Percentiles rank a stretch among this genome's conserved stretches.
phyloP scores from a whole-genome alignment of 2,113 vertebrate genomes.

The Speoplatyrhinus poulsoni region DNA sequence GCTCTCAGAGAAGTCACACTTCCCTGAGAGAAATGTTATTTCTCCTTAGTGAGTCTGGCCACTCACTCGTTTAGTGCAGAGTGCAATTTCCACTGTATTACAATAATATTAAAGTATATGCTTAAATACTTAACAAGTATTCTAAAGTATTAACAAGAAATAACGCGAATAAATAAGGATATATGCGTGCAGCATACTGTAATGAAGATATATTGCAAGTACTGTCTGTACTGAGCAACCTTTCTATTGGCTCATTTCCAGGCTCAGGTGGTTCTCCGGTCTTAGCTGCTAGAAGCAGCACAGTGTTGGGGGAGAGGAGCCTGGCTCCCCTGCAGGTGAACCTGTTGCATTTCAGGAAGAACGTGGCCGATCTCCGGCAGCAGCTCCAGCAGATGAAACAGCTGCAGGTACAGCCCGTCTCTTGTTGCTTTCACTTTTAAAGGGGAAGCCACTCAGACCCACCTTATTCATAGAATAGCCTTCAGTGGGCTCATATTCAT shows the following conservation, averaged over 20 bases:
- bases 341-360: conserved; percentile 86
- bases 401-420: conserved; percentile 83
- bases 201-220: too few relatives aligned
- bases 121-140: too few relatives aligned
- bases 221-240: too few relatives aligned
- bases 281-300: conserved; percentile 70
- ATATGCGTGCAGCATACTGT: background rate
- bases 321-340: conserved; percentile 78
- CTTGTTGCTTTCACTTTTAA: conserved; percentile 6
- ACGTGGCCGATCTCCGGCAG: conserved; percentile 85
- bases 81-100: background rate
- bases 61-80: background rate
- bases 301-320: conserved; percentile 60
- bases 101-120: too few relatives aligned
- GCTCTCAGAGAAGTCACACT: background rate
- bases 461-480: too few relatives aligned
- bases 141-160: background rate
- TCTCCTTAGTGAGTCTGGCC: too few relatives aligned
- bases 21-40: too few relatives aligned
- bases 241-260: background rate
- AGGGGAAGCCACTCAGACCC: background rate
- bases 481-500: too few relatives aligned
- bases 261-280: conserved; percentile 75
- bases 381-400: conserved; percentile 94
- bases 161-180: background rate